Base-by-base conservation (phyloP, 1,140 invertebrate species). In the Pseudomyrmex dendroicus region DNA sequence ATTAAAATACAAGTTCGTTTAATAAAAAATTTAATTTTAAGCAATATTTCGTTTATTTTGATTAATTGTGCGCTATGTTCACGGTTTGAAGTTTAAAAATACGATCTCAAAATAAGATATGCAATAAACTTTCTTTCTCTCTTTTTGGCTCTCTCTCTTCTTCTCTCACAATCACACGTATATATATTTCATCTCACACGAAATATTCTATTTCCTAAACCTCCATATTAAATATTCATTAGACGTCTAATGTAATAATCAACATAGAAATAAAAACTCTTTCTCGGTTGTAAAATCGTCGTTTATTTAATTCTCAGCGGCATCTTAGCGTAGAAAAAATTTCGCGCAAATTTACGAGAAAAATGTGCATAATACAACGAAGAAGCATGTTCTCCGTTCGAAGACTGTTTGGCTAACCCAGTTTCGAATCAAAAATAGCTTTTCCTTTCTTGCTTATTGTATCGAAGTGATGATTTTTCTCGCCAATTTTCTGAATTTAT, bases 391-490 rank as follows among this genome's bases (percentile, higher is more conserved):
- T 48, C 22, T 70, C 64, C 22, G 44, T 72, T 56, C 4, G 44
- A 22, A 77, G 70, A 44, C 61, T 86, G 86, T 90, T 90, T 88
- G 78, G 63, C 48, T 88, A 90, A 90, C 86, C 89, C 84, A 90
- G 73, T 89, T 90, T 83, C 59, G 66, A 84, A 77, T 89, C 76
- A 73, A 86, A 88, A 90, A 90, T 90, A 90, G 70, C 56, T 17
- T 8, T 76, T 56, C 46, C 5, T 73, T 67, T 57, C 62, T 44
- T 22, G 20, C 70, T 84, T 70, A 10, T 64, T 46, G 57, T 56
- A 59, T 46, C 52, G 9, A 10, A 61, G 25, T 8, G 52, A 15
- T 17, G 25, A 13, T 67, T 77, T 76, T 57, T 48, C 20, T 46
- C 20, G 8, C 64, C 10, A 7, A 25, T 74, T 76, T 82, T 13